A percentile compares a stretch with the other conserved stretches of the same genome.
Conservation (phyloP, 2,113 vertebrate genomes). For the Paracyprichromis sp. region DNA sequence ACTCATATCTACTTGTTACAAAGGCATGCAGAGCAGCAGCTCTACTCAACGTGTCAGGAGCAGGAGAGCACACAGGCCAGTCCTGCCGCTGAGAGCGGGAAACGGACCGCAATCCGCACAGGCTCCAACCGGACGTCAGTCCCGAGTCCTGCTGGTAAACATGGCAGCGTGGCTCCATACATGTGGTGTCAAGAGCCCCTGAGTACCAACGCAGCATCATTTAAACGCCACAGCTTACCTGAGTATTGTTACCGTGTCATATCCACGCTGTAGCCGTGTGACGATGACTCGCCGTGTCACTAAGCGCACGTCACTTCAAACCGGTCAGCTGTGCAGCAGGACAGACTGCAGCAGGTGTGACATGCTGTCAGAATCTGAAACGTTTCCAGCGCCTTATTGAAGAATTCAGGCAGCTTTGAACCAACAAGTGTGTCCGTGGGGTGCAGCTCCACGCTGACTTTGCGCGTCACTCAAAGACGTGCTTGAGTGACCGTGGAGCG, state of each 20-base stretch:
- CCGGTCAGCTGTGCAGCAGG: neutral
- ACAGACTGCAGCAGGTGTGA: neutral
- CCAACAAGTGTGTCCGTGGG: neutral
- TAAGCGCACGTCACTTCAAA: neutral
- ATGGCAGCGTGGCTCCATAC: neutral
- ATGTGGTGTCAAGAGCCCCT: neutral
- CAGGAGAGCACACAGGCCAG: fast-evolving
- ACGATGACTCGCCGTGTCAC: neutral
- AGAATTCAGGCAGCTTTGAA: neutral
- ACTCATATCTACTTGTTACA: neutral
- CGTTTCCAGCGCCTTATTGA: neutral
- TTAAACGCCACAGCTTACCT: neutral
- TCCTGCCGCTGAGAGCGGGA: neutral
- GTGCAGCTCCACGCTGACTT: neutral
- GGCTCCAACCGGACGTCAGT: neutral
- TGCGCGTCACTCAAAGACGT: neutral
- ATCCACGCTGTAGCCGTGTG: neutral
- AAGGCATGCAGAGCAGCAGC: neutral
- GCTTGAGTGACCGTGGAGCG: neutral
- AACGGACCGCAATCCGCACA: neutral
- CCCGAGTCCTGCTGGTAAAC: neutral
- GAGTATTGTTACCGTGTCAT: neutral
- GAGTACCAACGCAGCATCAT: neutral
- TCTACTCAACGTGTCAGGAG: fast-evolving
- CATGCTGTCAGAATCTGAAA: fast-evolving